phyloP scores from a whole-genome alignment of 1,140 invertebrate genomes.

The silkworm (Bombyx mori) region DNA sequence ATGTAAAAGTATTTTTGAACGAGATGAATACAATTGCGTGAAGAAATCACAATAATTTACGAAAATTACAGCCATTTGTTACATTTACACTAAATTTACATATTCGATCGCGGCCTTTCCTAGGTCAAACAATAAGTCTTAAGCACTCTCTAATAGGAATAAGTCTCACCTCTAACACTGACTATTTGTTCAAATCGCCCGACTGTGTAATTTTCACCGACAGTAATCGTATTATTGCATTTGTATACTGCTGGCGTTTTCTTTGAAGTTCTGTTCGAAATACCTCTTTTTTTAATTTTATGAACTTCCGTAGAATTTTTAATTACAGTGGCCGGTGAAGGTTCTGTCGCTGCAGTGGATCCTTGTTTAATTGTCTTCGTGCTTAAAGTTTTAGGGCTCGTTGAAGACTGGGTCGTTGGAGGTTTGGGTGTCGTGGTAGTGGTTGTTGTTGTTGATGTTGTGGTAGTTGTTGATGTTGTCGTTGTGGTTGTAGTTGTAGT shows the following conservation, averaged over 20 bases:
- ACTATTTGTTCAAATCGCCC: slow-evolving; percentile 79
- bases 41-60: too few species aligned
- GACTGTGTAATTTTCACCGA: slow-evolving; percentile 78
- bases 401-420: neutral
- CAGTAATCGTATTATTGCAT: slow-evolving; percentile 64
- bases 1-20: neutral
- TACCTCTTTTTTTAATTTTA: slow-evolving; percentile 33
- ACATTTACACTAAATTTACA: too few species aligned
- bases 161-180: slow-evolving; percentile 73
- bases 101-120: too few species aligned
- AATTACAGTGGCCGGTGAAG: slow-evolving; percentile 20
- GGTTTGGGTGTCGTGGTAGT: slow-evolving; percentile 29
- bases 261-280: slow-evolving; percentile 24
- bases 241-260: slow-evolving; percentile 8
- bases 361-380: slow-evolving; percentile 15
- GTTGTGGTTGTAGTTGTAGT: slow-evolving; percentile 73
- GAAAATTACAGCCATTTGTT: too few species aligned
- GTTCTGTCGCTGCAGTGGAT: slow-evolving; percentile 17
- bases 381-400: neutral
- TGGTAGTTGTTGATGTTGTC: slow-evolving; percentile 67
- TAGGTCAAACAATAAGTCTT: neutral
- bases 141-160: neutral
- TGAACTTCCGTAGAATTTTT: slow-evolving; percentile 19
- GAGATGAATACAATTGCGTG: neutral
- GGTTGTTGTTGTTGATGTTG: slow-evolving; percentile 57